Evolutionary conservation across 2,888 invertebrate species (phyloP).

Genomic region (Melolontha melolontha): DNA sequence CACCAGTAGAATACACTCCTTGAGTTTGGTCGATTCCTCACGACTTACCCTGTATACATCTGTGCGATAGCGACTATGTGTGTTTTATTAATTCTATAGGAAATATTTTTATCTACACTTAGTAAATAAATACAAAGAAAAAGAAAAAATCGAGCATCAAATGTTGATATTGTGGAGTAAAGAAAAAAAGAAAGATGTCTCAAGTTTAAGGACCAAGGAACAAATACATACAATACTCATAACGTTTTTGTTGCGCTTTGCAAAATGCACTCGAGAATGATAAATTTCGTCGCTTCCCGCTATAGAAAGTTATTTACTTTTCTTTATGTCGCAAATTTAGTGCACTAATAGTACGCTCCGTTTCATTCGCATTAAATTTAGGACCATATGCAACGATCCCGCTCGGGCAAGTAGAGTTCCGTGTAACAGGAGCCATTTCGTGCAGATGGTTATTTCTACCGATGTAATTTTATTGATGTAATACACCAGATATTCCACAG

Average conservation of each 20-base stretch:
- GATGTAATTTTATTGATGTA: conserved; percentile 38
- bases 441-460: conserved; percentile 32
- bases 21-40: too few species aligned
- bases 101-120: too few species aligned
- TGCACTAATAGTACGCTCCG: conserved; percentile 38
- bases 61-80: too few species aligned
- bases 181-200: too few species aligned
- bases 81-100: too few species aligned
- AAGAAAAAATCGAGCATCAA: too few species aligned
- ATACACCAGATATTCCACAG: conserved; percentile 31
- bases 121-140: too few species aligned
- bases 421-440: conserved; percentile 2
- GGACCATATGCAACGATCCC: conserved; percentile 6
- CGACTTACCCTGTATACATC: too few species aligned
- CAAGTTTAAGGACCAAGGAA: background rate
- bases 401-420: background rate
- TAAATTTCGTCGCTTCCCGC: conserved; percentile 36
- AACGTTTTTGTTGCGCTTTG: background rate
- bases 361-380: conserved; percentile 40
- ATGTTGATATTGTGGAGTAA: too few species aligned
- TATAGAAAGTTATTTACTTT: conserved; percentile 40
- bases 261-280: conserved; percentile 11
- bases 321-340: conserved; percentile 39
- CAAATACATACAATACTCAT: background rate
- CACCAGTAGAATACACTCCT: too few species aligned